phyloP scores from a whole-genome alignment of 1,140 invertebrate genomes.

The Drosophila sp. region DNA sequence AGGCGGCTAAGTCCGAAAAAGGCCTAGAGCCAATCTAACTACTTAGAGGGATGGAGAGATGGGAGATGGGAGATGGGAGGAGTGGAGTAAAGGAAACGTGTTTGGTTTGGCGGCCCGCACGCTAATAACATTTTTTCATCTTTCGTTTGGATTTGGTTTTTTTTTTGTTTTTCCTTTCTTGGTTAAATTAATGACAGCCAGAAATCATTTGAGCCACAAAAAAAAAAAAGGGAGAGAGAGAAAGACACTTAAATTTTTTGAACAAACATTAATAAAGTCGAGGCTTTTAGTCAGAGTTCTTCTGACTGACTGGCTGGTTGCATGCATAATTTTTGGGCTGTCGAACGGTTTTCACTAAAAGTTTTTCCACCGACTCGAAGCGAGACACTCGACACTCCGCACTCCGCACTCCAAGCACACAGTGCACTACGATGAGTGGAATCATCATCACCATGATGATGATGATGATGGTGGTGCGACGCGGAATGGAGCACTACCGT shows the following conservation, averaged over 20 bases:
- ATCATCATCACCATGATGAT: slow-evolving; percentile 17
- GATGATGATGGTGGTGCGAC: background rate
- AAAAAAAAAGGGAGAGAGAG: slow-evolving; percentile 37
- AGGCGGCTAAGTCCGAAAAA: slow-evolving; percentile 44
- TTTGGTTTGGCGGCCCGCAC: slow-evolving; percentile 65
- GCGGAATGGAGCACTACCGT: slow-evolving; percentile 32
- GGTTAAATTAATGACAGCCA: slow-evolving; percentile 70
- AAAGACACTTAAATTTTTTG: slow-evolving; percentile 71
- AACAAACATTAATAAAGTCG: slow-evolving; percentile 77
- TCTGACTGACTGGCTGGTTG: slow-evolving; percentile 30
- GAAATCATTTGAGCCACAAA: slow-evolving; percentile 80
- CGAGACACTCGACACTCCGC: background rate
- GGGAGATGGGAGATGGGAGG: slow-evolving; percentile 1
- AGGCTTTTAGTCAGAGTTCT: slow-evolving; percentile 59
- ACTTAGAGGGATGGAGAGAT: slow-evolving; percentile 26
- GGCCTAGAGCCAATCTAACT: slow-evolving; percentile 63
- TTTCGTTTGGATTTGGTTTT: slow-evolving; percentile 44
- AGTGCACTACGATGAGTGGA: slow-evolving; percentile 1
- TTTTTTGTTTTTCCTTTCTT: slow-evolving; percentile 43
- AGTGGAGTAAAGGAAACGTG: slow-evolving; percentile 63
- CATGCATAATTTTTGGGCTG: slow-evolving; percentile 70
- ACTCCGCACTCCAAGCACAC: background rate
- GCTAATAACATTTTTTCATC: slow-evolving; percentile 71
- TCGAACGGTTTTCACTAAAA: slow-evolving; percentile 70
- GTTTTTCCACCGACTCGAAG: slow-evolving; percentile 55